A percentile compares a stretch with the other conserved stretches of the same genome.
phyloP scores from a whole-genome alignment of 2,797 vertebrate genomes.

The Agapornis canus region DNA sequence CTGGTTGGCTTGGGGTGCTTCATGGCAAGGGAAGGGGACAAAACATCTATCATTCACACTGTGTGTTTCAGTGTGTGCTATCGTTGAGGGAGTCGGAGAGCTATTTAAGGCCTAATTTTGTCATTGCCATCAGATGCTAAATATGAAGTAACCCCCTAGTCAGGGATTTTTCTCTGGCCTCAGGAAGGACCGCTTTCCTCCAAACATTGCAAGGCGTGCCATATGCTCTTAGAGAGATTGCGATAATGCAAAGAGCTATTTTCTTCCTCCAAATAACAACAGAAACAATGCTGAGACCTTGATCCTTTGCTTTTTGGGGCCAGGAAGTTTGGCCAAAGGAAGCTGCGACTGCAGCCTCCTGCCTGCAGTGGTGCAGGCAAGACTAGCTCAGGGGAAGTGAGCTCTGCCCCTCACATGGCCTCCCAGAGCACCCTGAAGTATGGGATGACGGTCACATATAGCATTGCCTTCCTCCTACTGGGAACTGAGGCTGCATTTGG shows the following conservation, averaged over 20 bases:
- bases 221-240: neutral
- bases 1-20: fast-evolving
- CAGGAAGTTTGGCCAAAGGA: conserved; percentile 32
- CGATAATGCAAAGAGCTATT: conserved; percentile 32
- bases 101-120: conserved; percentile 40
- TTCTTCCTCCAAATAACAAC: neutral
- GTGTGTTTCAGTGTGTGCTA: neutral
- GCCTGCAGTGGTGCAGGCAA: neutral
- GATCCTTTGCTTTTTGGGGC: conserved; percentile 5
- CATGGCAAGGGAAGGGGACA: fast-evolving
- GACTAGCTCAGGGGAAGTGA: fast-evolving
- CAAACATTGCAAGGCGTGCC: neutral
- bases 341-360: neutral
- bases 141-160: neutral
- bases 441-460: too few relatives aligned
- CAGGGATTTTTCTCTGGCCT: conserved; percentile 34
- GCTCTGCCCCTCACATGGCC: neutral
- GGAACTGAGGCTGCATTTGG: neutral
- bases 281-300: conserved; percentile 26
- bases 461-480: neutral
- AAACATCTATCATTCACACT: neutral
- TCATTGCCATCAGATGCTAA: conserved; percentile 10
- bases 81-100: conserved; percentile 49
- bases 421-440: neutral
- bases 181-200: conserved; percentile 67